phyloP scores from a whole-genome alignment of 2,797 vertebrate genomes.

The Antennarius maculatus region DNA sequence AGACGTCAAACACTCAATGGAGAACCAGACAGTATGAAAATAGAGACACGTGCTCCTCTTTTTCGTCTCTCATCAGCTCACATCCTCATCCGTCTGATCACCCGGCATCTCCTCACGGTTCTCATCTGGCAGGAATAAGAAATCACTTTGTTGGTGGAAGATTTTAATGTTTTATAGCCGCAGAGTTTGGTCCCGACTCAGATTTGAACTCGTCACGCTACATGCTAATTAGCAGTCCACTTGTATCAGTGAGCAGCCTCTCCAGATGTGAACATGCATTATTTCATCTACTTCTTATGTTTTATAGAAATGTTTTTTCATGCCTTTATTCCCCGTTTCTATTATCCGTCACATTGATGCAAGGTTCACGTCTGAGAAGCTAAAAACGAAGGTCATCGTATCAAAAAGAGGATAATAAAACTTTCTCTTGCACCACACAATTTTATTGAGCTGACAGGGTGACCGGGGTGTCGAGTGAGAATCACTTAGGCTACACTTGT shows the following conservation, averaged over 20 bases:
- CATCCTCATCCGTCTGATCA: constrained; percentile 14
- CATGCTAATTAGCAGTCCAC: constrained; percentile 29
- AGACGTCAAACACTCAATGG: constrained; percentile 7
- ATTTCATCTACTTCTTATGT: constrained; percentile 7
- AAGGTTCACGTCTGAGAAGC: background rate
- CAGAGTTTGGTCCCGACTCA: constrained; percentile 20
- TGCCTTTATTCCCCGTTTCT: background rate
- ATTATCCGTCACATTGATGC: background rate
- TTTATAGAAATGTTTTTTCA: constrained; percentile 8
- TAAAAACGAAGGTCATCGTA: constrained; percentile 11
- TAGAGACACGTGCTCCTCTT: background rate
- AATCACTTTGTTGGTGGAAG: constrained; percentile 31
- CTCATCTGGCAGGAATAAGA: constrained; percentile 47
- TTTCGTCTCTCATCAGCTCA: constrained; percentile 1
- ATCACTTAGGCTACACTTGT: constrained; percentile 63
- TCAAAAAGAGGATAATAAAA: constrained; percentile 40
- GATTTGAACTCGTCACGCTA: constrained; percentile 25
- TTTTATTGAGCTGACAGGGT: constrained; percentile 49
- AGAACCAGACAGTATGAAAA: background rate
- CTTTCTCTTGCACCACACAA: constrained; percentile 33
- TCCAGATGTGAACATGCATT: constrained; percentile 43
- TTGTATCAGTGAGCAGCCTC: constrained; percentile 5
- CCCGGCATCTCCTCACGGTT: constrained; percentile 1
- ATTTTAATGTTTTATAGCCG: constrained; percentile 57
- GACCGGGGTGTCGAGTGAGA: constrained; percentile 36